phyloP scores from a whole-genome alignment of 2,888 invertebrate genomes.

The Sericinus montela region DNA sequence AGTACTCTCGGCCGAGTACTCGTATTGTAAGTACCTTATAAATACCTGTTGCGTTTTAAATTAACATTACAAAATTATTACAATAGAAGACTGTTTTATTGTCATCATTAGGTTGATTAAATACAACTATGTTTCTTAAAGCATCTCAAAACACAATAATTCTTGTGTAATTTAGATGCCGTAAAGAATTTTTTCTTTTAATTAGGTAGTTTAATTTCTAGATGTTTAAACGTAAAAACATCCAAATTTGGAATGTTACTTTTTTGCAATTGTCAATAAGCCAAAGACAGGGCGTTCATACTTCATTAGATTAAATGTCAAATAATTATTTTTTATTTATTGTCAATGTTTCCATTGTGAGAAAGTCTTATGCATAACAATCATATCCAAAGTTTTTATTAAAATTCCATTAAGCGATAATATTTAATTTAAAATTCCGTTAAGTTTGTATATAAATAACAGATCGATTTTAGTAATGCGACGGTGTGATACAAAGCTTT shows the following conservation, averaged over 20 bases:
- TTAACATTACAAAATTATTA: constrained; percentile 11
- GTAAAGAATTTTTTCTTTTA: too few species aligned
- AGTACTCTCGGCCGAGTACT: too few species aligned
- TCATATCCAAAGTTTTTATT: too few species aligned
- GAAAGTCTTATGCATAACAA: constrained; percentile 21
- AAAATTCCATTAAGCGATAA: not conserved
- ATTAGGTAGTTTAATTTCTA: too few species aligned
- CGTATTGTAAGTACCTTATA: not conserved
- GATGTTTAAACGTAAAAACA: not conserved
- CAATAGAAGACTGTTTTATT: constrained; percentile 12
- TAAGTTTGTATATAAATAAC: constrained; percentile 20
- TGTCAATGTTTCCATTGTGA: constrained; percentile 42
- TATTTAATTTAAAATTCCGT: too few species aligned
- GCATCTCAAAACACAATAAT: too few species aligned
- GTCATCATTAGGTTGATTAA: constrained; percentile 9
- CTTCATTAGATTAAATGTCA: constrained; percentile 25
- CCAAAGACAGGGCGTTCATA: constrained; percentile 34
- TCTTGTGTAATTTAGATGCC: too few species aligned
- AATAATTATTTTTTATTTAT: constrained; percentile 29
- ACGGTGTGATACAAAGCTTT: constrained; percentile 2
- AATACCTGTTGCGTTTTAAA: constrained; percentile 16
- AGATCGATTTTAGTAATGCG: constrained; percentile 5
- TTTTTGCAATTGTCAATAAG: constrained; percentile 39
- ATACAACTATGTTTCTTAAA: too few species aligned
- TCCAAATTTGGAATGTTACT: not conserved